phyloP scores from a whole-genome alignment of 2,888 invertebrate genomes.

The Euplexia lucipara region DNA sequence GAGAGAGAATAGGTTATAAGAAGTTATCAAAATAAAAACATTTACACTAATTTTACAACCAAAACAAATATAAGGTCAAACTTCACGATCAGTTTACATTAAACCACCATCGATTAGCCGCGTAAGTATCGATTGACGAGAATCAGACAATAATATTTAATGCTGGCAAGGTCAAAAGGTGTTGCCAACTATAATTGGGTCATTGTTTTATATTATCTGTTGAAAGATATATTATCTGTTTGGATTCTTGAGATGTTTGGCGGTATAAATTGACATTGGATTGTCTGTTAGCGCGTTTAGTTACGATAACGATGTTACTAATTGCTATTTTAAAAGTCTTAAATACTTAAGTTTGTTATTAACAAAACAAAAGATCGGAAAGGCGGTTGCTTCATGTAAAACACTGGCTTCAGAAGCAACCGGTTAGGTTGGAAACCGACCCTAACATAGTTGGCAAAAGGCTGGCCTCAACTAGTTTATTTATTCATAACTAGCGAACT shows the following conservation, averaged over 20 bases:
- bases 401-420: too few species aligned
- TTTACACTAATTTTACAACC: not conserved
- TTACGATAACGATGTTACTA: not conserved
- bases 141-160: constrained; percentile 43
- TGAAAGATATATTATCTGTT: constrained; percentile 35
- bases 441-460: too few species aligned
- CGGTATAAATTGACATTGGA: constrained; percentile 11
- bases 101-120: constrained; percentile 18
- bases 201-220: constrained; percentile 35
- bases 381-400: too few species aligned
- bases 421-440: too few species aligned
- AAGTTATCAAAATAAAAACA: constrained; percentile 23
- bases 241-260: constrained; percentile 15
- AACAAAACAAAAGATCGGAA: not conserved
- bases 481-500: too few species aligned
- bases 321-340: not conserved
- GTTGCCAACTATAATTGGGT: constrained; percentile 45
- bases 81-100: constrained; percentile 25
- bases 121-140: constrained; percentile 34
- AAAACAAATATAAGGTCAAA: constrained; percentile 7
- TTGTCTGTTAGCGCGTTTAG: constrained; percentile 4
- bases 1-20: too few species aligned
- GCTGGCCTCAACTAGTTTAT: too few species aligned
- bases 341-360: not conserved
- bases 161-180: constrained; percentile 19